Evolutionary conservation across 1,140 invertebrate species (phyloP), one percentile per base, ranked within the genome.

Genomic region (Drosophila novamexicana): DNA sequence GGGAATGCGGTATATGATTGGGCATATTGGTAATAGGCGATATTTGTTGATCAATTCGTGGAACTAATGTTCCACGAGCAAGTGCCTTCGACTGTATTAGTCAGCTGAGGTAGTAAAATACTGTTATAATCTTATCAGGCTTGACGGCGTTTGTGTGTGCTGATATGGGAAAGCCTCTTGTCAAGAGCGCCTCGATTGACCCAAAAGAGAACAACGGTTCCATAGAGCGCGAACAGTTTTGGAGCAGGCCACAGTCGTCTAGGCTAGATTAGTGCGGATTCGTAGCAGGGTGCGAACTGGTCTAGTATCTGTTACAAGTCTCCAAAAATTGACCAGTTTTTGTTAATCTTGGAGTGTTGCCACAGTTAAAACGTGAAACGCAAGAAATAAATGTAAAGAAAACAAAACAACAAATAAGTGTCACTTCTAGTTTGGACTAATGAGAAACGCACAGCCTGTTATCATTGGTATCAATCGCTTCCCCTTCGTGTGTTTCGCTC

Each of bases 91-190:
- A 29, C 9, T 16, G 40, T 37, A 61, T 74, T 74, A 69, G 71
- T 74, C 66, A 69, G 29, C 36, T 57, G 34, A 36, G 34, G 47
- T 40, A 42, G 22, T 62, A 56, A 68, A 74, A 62, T 34, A 29
- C 36, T 49, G 61, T 40, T 39, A 69, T 74, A 74, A 69, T 74
- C 71, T 69, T 74, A 69, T 69, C 65, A 14, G 34, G 18, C 7
- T 16, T 10, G 22, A 9, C 16, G 16, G 22, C 49, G 29, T 57
- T 39, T 49, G 22, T 29, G 22, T 37, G 40, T 14, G 18, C 53
- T 47, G 63, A 73, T 67, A 73, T 29, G 37, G 34, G 34, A 32
- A 53, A 45, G 10, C 18, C 18, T 8, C 56, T 29, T 22, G 66
- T 12, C 22, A 70, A 69, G 50, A 69, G 49, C 37, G n/a, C 9